These are phyloP conservation scores for Coelopa frigida DNA, from an alignment of 1,140 invertebrate species.

Conservation along the genomic window DNA sequence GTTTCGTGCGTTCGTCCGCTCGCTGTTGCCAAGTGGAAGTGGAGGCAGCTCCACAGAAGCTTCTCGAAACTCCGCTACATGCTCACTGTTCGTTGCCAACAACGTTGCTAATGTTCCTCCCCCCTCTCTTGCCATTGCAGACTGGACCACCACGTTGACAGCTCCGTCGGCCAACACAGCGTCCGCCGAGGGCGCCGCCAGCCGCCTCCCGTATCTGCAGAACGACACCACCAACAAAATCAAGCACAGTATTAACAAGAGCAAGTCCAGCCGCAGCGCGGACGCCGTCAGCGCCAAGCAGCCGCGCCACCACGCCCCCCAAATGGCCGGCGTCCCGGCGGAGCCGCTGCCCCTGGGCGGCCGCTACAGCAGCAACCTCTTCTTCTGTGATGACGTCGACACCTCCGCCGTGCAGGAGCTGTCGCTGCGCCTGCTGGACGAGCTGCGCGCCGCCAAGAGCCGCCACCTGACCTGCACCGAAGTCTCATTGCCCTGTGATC, in stretches of 20 bases:
- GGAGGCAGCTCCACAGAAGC: too few relatives aligned
- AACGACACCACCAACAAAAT: conserved; percentile 15
- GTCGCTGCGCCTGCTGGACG: conserved; percentile 62
- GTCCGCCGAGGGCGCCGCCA: conserved; percentile 12
- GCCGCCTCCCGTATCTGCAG: conserved; percentile 13
- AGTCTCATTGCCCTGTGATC: conserved; percentile 70
- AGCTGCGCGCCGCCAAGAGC: conserved; percentile 68
- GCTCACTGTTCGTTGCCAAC: too few relatives aligned
- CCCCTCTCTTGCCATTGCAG: conserved; percentile 21
- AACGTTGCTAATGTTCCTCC: conserved; percentile 4
- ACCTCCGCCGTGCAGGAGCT: conserved; percentile 46
- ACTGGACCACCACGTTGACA: conserved; percentile 41
- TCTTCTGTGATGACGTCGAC: conserved; percentile 21
- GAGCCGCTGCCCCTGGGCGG: conserved; percentile 4
- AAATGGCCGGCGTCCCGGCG: too few relatives aligned
- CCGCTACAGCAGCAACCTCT: conserved; percentile 16
- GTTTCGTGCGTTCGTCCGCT: too few relatives aligned
- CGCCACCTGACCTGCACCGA: conserved; percentile 71
- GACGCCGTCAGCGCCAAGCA: conserved; percentile 2
- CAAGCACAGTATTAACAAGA: conserved; percentile 16
- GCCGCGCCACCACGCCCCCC: neutral
- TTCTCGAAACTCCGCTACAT: too few relatives aligned
- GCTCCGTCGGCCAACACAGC: conserved; percentile 21
- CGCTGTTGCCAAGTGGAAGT: too few relatives aligned
- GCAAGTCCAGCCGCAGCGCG: conserved; percentile 12